phyloP scores from a whole-genome alignment of 2,888 invertebrate species.

The Agrochola lota region DNA sequence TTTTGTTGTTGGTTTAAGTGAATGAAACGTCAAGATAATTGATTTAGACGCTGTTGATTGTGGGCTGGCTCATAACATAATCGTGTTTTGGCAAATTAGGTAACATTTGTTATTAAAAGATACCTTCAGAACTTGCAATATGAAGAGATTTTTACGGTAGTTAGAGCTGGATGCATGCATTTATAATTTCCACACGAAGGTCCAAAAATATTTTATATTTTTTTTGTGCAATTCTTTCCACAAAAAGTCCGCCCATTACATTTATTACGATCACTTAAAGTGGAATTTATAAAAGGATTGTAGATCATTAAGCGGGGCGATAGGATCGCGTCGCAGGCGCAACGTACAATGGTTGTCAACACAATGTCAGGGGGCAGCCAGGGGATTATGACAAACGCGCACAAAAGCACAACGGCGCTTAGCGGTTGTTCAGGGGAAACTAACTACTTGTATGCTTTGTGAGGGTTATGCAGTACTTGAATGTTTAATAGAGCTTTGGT shows the following conservation, averaged over 20 bases:
- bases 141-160: too few relatives aligned
- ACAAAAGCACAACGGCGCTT: slow-evolving; percentile 80
- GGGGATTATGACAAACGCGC: slow-evolving; percentile 75
- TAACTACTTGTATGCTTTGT: slow-evolving; percentile 38
- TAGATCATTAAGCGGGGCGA: slow-evolving; percentile 69
- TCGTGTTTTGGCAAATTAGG: slow-evolving; percentile 55
- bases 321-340: slow-evolving; percentile 71
- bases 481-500: slow-evolving; percentile 24
- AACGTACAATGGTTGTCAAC: slow-evolving; percentile 84
- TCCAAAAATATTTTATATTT: background rate
- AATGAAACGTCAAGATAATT: slow-evolving; percentile 73
- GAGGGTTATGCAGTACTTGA: slow-evolving; percentile 36
- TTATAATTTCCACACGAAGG: background rate
- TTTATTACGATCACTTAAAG: slow-evolving; percentile 57
- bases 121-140: background rate
- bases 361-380: slow-evolving; percentile 70
- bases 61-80: slow-evolving; percentile 48
- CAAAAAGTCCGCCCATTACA: slow-evolving; percentile 46
- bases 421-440: slow-evolving; percentile 69
- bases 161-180: background rate
- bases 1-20: slow-evolving; percentile 69
- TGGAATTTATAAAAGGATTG: slow-evolving; percentile 66
- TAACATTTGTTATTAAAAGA: slow-evolving; percentile 38
- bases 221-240: slow-evolving; percentile 39
- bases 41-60: slow-evolving; percentile 58